A percentile compares a stretch with the other conserved stretches of the same genome.
These are phyloP conservation scores for Anthoscopus minutus DNA, from an alignment of 2,113 vertebrate genomes.

Conservation along the genomic window DNA sequence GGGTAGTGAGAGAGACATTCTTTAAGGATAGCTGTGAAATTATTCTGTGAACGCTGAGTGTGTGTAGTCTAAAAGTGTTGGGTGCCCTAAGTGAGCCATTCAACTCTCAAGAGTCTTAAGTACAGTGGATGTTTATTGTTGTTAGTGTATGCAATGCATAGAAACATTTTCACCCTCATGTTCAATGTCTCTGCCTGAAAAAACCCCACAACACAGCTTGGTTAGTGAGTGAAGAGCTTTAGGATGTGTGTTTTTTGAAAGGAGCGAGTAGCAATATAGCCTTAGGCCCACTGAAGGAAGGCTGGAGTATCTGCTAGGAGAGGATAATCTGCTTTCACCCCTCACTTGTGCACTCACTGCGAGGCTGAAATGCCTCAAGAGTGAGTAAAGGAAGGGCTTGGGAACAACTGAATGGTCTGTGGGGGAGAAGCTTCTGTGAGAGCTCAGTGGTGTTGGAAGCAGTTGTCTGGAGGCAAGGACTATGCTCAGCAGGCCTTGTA, in stretches of 20 bases:
- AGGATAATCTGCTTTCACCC: neutral
- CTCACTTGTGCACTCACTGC: neutral
- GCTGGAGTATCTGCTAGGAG: neutral
- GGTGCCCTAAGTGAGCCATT: neutral
- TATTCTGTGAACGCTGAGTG: neutral
- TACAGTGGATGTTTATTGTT: neutral
- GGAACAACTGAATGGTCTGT: neutral
- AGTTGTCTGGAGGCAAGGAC: neutral
- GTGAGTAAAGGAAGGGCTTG: neutral
- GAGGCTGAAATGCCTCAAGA: neutral
- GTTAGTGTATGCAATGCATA: neutral
- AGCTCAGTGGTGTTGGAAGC: neutral
- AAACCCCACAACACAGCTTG: neutral
- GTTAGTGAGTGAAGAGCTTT: neutral
- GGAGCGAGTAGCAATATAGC: neutral
- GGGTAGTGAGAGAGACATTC: neutral
- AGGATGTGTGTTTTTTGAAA: neutral
- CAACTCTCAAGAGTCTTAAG: neutral
- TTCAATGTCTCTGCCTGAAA: neutral
- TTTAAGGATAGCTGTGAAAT: neutral
- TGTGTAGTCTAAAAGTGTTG: neutral
- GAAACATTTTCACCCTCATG: neutral
- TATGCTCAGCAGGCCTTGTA: neutral
- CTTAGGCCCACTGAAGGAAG: neutral
- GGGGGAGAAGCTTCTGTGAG: neutral